Evolutionary conservation across 1,140 invertebrate genomes (phyloP), one percentile per base, ranked within the genome.

Genomic region (Diabrotica virgifera): DNA sequence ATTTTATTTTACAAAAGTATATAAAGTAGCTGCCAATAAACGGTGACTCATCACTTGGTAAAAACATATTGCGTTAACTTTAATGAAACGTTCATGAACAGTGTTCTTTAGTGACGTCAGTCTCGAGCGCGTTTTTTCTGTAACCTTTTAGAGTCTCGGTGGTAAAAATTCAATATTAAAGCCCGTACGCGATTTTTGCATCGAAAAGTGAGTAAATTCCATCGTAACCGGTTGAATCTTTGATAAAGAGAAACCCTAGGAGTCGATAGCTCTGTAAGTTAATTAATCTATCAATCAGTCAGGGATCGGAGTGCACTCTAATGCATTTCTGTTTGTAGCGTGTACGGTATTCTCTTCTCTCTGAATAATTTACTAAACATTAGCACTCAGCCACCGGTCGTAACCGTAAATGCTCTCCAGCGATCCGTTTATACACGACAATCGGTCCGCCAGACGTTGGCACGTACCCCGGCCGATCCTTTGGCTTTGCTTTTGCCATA

Each of bases 361-460:
- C 72, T 74, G 71, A 72, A 74, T 74, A 72, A 74, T 74, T 74
- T 70, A 73, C 68, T 69, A 70, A 71, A 74, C 71, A 74, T 71
- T 71, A 72, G 71, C 69, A 72, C 71, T 67, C 70, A 62, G 62
- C 71, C 68, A 69, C 64, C 65, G 70, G 63, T 64, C 63, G 67
- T 68, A 68, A 70, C 67, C 67, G 60, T 73, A 71, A 73, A 71
- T 64, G 70, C 72, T 73, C 72, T 73, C 72, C 64, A 64, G 72
- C 64, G 72, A 66, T 57, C 65, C 65, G 67, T 70, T 70, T 69
- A 72, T 67, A 64, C 59, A 62, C 66, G 62, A 64, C 66, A 59
- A 60, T 64, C 57, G 64, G 46, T 40, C 55, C 62, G 56, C 36
- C 65, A 46, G 62, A 35, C 52, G 56, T 56, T 52, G 66, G 56